Evolutionary conservation across 2,888 invertebrate species (phyloP), one percentile per base, ranked within the genome.

Genomic region (Coelinius sp.): DNA sequence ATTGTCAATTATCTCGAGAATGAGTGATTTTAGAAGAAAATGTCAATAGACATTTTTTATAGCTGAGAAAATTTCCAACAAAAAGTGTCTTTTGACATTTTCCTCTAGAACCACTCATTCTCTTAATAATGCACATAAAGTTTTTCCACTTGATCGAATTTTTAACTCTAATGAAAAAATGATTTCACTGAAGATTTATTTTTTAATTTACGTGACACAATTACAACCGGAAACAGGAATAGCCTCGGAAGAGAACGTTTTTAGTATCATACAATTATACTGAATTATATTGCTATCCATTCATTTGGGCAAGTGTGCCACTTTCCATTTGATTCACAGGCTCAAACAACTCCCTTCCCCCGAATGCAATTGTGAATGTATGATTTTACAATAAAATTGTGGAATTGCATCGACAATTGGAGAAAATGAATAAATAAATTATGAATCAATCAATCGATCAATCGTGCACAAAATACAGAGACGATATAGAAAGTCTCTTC

Each of bases 271-370:
- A 17, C 17, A 49, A 49, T 49, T 49, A 49, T 14, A 49, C 4
- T 20, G 46, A 59, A 59, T 59, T 35, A 59, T 6, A 35, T 31
- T 59, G 62, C 35, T 68, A 69, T 24, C 62, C 75, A 62, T 62
- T 75, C 73, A 76, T 77, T 83, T 81, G 82, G 83, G 81, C 80
- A 84, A 84, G 84, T 84, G 77, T 84, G 85, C 71, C 84, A 80
- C 80, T 80, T 80, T 81, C 80, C 76, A 71, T 76, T 71, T 70
- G 73, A 22, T 73, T 65, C 49, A 24, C 59, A 17, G 63, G 12
- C 41, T 38, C 10, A 17, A 46, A 27, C 2, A 25, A n/a, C 27
- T 25, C 53, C 12, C 56, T 27, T 12, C n/a, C n/a, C n/a, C n/a
- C 27, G 14, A 31, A 6, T 27, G 20, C 46, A 49, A 52, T 5